Percentiles rank a stretch among this genome's conserved stretches.
These are phyloP conservation scores for Acridotheres tristis DNA, from an alignment of 2,797 vertebrate genomes.

Conservation along the genomic window DNA sequence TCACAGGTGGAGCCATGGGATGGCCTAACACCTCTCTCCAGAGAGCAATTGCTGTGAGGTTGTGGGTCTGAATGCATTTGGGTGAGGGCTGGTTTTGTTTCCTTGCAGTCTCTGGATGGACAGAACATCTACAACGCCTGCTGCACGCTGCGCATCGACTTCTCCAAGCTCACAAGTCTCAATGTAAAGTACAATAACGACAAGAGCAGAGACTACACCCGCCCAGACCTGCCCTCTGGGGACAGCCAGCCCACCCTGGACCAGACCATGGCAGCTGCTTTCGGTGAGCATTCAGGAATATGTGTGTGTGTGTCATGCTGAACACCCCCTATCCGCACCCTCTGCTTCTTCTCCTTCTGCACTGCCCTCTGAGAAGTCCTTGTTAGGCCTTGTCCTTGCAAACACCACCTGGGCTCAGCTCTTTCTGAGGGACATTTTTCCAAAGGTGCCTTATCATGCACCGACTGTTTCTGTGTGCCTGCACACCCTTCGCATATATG, in stretches of 20 bases:
- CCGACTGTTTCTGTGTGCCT: background rate
- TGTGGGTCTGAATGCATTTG: background rate
- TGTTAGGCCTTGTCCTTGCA: background rate
- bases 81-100: background rate
- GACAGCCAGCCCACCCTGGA: slow-evolving; percentile 89
- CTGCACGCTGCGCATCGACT: slow-evolving; percentile 93
- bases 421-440: background rate
- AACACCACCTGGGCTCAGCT: background rate
- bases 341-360: background rate
- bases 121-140: slow-evolving; percentile 98
- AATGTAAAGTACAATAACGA: slow-evolving; percentile 98
- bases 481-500: background rate
- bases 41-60: background rate
- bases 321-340: no score
- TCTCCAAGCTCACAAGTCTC: slow-evolving; percentile 94
- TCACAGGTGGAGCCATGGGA: background rate
- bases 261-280: slow-evolving; percentile 89
- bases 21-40: background rate
- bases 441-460: background rate
- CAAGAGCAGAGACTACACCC: slow-evolving; percentile 93
- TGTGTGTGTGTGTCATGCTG: background rate
- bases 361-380: background rate
- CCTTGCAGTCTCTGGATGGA: slow-evolving; percentile 87
- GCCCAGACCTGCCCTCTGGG: slow-evolving; percentile 91
- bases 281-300: slow-evolving; percentile 77